phyloP scores from a whole-genome alignment of 2,113 vertebrate genomes.

The Mastomys coucha region DNA sequence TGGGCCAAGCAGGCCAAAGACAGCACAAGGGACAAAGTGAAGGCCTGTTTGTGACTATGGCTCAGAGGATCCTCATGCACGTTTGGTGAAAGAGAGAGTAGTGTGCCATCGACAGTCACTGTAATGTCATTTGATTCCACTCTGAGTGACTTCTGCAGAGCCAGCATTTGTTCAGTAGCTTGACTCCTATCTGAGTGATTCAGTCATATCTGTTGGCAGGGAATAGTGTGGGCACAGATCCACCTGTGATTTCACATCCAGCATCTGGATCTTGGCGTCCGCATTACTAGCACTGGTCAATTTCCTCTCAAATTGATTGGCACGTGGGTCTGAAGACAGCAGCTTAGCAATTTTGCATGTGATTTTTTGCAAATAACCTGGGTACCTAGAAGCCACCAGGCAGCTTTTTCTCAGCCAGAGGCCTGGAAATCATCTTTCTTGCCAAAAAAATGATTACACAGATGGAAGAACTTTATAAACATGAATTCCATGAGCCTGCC shows the following conservation, averaged over 20 bases:
- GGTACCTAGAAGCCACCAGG: not conserved
- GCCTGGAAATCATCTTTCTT: not conserved
- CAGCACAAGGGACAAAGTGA: not conserved
- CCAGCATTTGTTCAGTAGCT: not conserved
- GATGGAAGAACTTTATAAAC: not conserved
- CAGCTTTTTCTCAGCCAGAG: not conserved
- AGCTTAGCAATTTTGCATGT: not conserved
- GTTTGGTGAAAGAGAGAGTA: too few species aligned
- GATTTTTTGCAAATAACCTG: constrained; percentile 22
- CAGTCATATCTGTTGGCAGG: not conserved
- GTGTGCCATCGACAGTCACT: not conserved
- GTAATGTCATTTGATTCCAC: not conserved
- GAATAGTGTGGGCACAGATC: not conserved
- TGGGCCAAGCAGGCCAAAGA: not conserved
- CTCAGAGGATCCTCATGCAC: not conserved
- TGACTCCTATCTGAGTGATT: not conserved
- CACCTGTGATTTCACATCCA: constrained; percentile 18
- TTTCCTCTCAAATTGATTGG: constrained; percentile 46
- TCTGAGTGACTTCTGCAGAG: not conserved
- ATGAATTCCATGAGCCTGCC: not conserved
- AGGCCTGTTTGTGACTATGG: not conserved
- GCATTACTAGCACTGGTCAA: not conserved
- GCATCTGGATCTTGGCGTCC: not conserved
- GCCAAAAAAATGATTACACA: not conserved
- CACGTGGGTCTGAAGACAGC: not conserved